Base-by-base conservation (phyloP, 2,888 invertebrate genomes). In the Acanthococcus lagerstroemiae region DNA sequence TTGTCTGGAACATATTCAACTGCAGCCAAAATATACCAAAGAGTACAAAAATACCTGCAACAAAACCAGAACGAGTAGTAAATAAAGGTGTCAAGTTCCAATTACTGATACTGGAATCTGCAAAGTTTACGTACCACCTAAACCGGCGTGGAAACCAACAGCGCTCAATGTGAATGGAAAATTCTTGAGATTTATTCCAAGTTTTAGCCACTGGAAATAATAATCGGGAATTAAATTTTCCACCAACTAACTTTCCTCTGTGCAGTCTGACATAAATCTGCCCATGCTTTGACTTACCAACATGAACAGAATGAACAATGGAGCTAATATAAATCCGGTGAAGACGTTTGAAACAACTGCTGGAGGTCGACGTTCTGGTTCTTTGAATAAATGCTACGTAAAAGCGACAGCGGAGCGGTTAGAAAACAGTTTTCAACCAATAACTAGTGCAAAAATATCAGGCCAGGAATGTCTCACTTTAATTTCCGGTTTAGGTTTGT, bases 1-100 rank as follows among this genome's bases (percentile, higher is more conserved):
- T 80, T 19, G 97, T 95, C 71, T 88, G 85, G 80, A 99, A 99
- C 97, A 99, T 99, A 74, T 93, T 87, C 72, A 97, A 80, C 74
- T 87, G 82, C 72, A 94, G 78, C 95, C 96, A 99, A 80, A 99
- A 94, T 73, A 88, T 77, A 63, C 84, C 86, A 79, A 95, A 97
- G 65, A 99, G 82, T 0, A 80, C 82, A 73, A 97, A 87, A 67
- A 95, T 93, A 26, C 82, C 90, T 88, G 79, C 17, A 78, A 78
- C 70, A 69, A 50, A 24, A 37, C 50, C 24, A 57, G 21, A 67
- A 46, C 19, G 24, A 61, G 21, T 61, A 17, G 44, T 46, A 26
- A 22, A 68, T 56, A 67, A 70, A 30, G 48, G 9, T 1, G 30
- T 17, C 9, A 67, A 7, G 15, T 19, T 15, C 4, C 17, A 19